Evolutionary conservation across 2,888 invertebrate genomes (phyloP), one percentile per base, ranked within the genome.

Genomic region (Drosophila suboccidentalis): DNA sequence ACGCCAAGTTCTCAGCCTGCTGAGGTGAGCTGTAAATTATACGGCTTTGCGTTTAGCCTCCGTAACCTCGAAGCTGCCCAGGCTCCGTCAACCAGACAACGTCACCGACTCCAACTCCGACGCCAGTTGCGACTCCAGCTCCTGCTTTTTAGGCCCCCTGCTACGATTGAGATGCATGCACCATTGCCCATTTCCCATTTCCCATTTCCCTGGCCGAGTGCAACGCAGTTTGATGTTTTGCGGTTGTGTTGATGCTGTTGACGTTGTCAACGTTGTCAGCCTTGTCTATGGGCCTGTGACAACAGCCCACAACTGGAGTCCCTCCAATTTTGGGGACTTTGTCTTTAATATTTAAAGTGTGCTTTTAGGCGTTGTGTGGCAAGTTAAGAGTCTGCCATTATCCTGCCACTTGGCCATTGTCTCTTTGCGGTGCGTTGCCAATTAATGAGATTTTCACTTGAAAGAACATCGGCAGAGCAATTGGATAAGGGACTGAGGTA

Each of bases 181-280:
- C 17, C 58, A n/a, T n/a, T n/a, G n/a, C n/a, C n/a, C n/a, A 66
- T 66, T 55, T 62, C n/a, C 58, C 51, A 29, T 29, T 29, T 29
- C 29, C 8, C 29, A 29, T 66, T 55, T 62, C n/a, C 58, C 51
- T 19, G 43, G 36, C 60, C 49, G 17, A n/a, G 51, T 51, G 60
- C 71, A 79, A 71, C 62, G 60, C 67, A 85, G 86, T 82, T 89
- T 84, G 88, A 84, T 82, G 84, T 85, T 84, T 87, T 84, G 90
- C 71, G 90, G 84, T 89, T 88, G 67, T 66, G 78, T 77, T 77
- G 69, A 80, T 75, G 78, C 69, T 78, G 76, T 60, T 70, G 63
- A 70, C 55, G 67, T 54, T 66, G 51, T 58, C 54, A 47, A 55
- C 64, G 47, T 60, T 66, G 51, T 58, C 60, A 54, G 46, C 64